Evolutionary conservation across 2,797 vertebrate genomes (phyloP).

Genomic region (Sylvia borin): DNA sequence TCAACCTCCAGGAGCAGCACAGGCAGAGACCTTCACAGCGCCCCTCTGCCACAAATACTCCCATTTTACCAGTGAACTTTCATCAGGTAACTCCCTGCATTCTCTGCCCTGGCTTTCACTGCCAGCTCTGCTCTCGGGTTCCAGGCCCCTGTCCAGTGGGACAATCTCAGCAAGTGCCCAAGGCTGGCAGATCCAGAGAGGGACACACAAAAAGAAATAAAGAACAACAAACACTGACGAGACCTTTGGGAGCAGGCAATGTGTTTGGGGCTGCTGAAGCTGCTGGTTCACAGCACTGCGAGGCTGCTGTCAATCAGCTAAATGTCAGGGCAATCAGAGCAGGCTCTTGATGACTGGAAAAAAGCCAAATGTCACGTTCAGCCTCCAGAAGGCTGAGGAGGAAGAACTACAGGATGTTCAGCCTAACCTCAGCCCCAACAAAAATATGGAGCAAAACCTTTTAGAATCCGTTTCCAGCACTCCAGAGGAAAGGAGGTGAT

Average conservation of each 20-base stretch:
- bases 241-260: neutral
- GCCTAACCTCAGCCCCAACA: neutral
- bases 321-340: conserved; percentile 18
- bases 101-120: neutral
- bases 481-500: neutral
- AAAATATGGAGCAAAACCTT: neutral
- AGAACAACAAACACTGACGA: rapidly evolving
- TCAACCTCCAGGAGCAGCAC: neutral
- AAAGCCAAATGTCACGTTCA: neutral
- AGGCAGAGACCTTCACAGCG: neutral
- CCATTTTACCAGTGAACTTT: neutral
- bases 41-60: neutral
- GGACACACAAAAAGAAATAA: neutral
- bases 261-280: neutral
- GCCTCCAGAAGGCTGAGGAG: neutral
- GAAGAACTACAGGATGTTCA: neutral
- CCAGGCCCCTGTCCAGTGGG: neutral
- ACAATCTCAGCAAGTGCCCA: neutral
- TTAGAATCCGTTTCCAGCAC: neutral
- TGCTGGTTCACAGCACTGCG: neutral
- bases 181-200: neutral
- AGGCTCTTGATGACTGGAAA: neutral
- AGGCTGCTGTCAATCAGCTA: neutral
- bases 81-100: neutral
- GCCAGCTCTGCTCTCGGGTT: neutral